These are phyloP conservation scores for Pseudois nayaur DNA, from an alignment of 2,113 vertebrate genomes.

Conservation along the genomic window DNA sequence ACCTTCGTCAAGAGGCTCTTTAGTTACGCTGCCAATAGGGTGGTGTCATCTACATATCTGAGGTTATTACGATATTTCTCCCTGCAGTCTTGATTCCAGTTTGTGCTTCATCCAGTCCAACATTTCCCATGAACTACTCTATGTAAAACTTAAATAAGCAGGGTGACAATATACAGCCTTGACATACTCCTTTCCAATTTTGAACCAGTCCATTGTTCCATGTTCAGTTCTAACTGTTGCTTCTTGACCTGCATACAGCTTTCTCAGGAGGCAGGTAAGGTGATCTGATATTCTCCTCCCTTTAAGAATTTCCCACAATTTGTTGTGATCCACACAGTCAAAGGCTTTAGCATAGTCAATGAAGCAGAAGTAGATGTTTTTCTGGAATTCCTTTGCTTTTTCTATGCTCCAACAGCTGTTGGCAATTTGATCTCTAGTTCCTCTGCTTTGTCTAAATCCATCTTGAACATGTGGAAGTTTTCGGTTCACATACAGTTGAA, in stretches of 20 bases:
- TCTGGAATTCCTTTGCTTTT: neutral
- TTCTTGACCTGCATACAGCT: neutral
- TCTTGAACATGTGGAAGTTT: neutral
- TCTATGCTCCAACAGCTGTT: neutral
- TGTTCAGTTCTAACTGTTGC: neutral
- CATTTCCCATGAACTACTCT: neutral
- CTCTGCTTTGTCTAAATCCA: neutral
- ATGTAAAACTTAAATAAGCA: neutral
- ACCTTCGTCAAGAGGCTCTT: neutral
- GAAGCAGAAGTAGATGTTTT: neutral
- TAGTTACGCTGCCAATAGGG: neutral
- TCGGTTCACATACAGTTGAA: neutral
- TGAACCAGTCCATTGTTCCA: neutral
- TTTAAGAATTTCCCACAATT: neutral
- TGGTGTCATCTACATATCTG: neutral
- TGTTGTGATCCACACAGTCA: neutral
- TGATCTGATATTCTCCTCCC: neutral
- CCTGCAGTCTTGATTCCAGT: neutral
- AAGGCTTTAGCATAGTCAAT: neutral
- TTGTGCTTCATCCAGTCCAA: neutral
- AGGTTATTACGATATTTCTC: neutral
- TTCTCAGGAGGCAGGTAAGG: neutral
- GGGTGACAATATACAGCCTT: neutral
- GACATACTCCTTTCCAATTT: neutral
- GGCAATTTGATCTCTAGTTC: neutral